Evolutionary conservation across 1,140 invertebrate species (phyloP), one percentile per base, ranked within the genome.

Genomic region (Anagrus nilaparvatae): DNA sequence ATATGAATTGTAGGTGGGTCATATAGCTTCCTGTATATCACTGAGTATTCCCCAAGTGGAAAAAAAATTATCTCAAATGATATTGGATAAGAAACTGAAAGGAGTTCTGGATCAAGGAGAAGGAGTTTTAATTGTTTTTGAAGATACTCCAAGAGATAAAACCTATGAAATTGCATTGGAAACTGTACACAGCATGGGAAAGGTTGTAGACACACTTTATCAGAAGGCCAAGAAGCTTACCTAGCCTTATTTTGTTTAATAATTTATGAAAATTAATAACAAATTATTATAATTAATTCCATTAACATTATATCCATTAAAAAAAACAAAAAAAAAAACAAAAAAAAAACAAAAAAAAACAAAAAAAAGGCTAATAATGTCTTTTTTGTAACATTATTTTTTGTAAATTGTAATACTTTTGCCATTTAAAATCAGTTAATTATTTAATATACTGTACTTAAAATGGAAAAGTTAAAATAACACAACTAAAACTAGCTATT

Each of bases 61-160:
- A 64, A 95, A 96, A 68, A 99, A 99, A 70, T 68, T 99, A 13
- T 97, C 95, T 18, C 96, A 99, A 67, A 99, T 99, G 97, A 99
- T 99, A 61, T 71, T 99, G 56, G 97, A 99, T 66, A 93, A 95
- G 51, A 99, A 99, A 66, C 81, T 99, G 49, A 78, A 83, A 71
- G 93, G 95, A 14, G 97, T 97, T 52, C 72, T 99, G 33, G 95
- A 99, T 73, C 97, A 99, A 73, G 95, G 93, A 36, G 89, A 92
- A 68, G 95, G 87, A 46, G 91, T 99, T 10, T 71, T 99, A 20
- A 92, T 99, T 51, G 89, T 99, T 8, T 99, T 97, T 69, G 95
- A 99, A 65, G 89, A 92, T 58, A 84, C 83, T 34, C 77, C 82
- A n/a, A 77, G 86, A 29, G 95, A 99, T 60, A 94, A 95, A 63